Conservation (phyloP, 2,797 vertebrate species). For the Neomorphus geoffroyi region DNA sequence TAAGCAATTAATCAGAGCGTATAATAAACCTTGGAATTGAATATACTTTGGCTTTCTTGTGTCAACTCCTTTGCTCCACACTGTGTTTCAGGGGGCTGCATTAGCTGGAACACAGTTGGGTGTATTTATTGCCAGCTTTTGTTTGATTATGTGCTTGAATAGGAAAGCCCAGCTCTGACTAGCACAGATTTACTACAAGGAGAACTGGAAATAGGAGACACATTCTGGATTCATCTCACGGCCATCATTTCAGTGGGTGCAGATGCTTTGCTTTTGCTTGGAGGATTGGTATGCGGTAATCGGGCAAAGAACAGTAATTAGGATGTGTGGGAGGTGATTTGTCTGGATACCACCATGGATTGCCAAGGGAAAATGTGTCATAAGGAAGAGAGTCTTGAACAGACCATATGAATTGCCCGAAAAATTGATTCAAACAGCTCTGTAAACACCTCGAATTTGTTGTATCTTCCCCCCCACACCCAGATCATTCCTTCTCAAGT, state of each 20-base stretch:
- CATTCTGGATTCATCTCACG: not conserved
- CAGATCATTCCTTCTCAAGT: not conserved
- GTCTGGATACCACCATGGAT: not conserved
- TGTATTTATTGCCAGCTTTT: not conserved
- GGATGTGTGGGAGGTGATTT: not conserved
- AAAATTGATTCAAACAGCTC: not conserved
- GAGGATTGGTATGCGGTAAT: not conserved
- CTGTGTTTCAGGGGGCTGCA: not conserved
- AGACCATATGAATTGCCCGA: not conserved
- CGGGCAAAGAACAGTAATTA: not conserved
- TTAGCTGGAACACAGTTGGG: not conserved
- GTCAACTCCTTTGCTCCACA: not conserved
- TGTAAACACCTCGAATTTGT: not conserved
- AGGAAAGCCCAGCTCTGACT: not conserved
- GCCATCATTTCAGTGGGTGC: not conserved
- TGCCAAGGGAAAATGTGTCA: not conserved
- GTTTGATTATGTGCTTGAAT: not conserved
- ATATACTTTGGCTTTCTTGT: not conserved
- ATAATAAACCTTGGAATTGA: not conserved
- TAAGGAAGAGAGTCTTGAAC: not conserved
- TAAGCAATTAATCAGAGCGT: not conserved
- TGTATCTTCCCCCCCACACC: not conserved
- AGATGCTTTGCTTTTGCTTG: conserved; percentile 19
- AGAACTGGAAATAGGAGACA: not conserved
- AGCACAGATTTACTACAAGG: not conserved